Percentiles rank a stretch among this genome's conserved stretches.
phyloP scores from a whole-genome alignment of 2,888 invertebrate genomes.

The Heliconius sara region DNA sequence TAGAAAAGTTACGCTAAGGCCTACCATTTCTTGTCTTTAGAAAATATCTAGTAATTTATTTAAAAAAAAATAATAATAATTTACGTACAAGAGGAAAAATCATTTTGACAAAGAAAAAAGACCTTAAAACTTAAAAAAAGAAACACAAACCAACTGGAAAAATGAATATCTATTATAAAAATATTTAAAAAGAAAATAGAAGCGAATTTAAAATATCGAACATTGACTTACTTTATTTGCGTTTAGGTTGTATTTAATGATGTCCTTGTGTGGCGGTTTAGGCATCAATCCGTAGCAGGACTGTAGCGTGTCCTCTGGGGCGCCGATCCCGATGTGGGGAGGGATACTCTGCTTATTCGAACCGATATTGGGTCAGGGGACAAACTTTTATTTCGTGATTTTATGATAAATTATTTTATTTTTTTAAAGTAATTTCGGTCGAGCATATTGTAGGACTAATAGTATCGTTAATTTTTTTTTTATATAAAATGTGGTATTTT shows the following conservation, averaged over 20 bases:
- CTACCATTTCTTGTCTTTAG: not conserved
- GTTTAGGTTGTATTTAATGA: constrained; percentile 89
- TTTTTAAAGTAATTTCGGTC: not conserved
- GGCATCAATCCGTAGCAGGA: constrained; percentile 88
- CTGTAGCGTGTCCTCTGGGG: constrained; percentile 90
- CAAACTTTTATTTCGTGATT: too few relatives aligned
- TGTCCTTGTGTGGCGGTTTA: constrained; percentile 89
- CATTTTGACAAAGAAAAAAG: not conserved
- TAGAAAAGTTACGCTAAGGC: not conserved
- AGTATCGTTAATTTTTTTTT: not conserved
- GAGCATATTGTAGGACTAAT: not conserved
- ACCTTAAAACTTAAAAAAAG: not conserved
- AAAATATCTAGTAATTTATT: too few relatives aligned
- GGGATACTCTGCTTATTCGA: constrained; percentile 71
- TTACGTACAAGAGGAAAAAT: too few relatives aligned
- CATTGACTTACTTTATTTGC: constrained; percentile 83
- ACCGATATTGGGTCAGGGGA: not conserved
- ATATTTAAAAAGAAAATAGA: not conserved
- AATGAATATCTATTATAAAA: not conserved
- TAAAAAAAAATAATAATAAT: too few relatives aligned
- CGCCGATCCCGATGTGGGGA: constrained; percentile 90
- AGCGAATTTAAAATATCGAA: not conserved
- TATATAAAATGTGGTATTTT: not conserved
- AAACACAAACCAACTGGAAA: not conserved
- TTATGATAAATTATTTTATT: too few relatives aligned